Evolutionary conservation across 1,140 invertebrate genomes (phyloP).

Genomic region (Brachystomella parvula): DNA sequence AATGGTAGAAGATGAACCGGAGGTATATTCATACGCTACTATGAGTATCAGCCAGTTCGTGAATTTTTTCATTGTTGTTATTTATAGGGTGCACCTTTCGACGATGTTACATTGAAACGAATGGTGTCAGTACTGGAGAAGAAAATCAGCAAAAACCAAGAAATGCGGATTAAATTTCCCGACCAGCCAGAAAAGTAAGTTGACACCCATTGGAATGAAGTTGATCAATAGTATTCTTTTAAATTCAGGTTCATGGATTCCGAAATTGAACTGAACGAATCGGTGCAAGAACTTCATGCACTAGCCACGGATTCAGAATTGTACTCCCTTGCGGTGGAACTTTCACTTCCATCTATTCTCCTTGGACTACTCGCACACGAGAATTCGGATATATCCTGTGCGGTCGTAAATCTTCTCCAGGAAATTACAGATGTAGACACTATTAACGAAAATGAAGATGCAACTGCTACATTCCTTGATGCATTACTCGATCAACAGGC

Average conservation of each 20-base stretch:
- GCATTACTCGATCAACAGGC: constrained; percentile 79
- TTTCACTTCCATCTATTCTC: constrained; percentile 80
- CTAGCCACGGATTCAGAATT: constrained; percentile 91
- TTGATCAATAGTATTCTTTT: constrained; percentile 2
- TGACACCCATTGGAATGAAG: background rate
- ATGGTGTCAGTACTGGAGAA: constrained; percentile 91
- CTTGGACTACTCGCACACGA: constrained; percentile 90
- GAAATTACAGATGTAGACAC: constrained; percentile 95
- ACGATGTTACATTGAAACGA: constrained; percentile 79
- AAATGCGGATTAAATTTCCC: constrained; percentile 97
- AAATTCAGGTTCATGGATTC: constrained; percentile 89
- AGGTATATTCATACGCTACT: constrained; percentile 47
- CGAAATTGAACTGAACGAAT: constrained; percentile 88
- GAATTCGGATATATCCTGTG: constrained; percentile 87
- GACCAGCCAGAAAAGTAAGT: constrained; percentile 85
- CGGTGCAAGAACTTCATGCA: constrained; percentile 85
- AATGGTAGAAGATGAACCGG: constrained; percentile 70
- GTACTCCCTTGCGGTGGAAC: constrained; percentile 82
- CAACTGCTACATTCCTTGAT: constrained; percentile 66
- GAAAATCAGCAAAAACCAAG: constrained; percentile 85
- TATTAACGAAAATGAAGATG: constrained; percentile 79
- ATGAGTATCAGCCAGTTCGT: background rate
- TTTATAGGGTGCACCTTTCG: constrained; percentile 61
- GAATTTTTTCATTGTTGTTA: constrained; percentile 33
- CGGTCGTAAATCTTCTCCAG: constrained; percentile 70